Evolutionary conservation across 1,140 invertebrate species (phyloP).

Genomic region (Drosophila lacertosa): DNA sequence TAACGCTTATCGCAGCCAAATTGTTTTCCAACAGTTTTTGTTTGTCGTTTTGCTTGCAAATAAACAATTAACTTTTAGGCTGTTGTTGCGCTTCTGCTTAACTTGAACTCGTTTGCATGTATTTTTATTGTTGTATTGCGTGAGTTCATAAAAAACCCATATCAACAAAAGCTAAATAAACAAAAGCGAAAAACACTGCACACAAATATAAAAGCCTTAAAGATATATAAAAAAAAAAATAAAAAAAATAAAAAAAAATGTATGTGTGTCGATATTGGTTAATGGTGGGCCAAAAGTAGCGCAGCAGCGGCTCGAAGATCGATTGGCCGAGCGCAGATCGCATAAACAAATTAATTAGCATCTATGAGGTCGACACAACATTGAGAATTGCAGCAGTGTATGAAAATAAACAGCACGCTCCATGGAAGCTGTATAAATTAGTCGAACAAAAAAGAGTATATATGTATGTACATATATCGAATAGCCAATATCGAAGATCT

Average conservation of each 20-base stretch:
- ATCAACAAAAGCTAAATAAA: slow-evolving; percentile 31
- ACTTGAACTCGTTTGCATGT: slow-evolving; percentile 48
- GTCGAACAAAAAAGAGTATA: slow-evolving; percentile 18
- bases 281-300: slow-evolving; percentile 54
- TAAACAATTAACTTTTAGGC: slow-evolving; percentile 43
- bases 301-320: slow-evolving; percentile 29
- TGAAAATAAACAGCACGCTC: slow-evolving; percentile 44
- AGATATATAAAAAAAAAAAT: slow-evolving; percentile 19
- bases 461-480: background rate
- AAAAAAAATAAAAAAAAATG: slow-evolving; percentile 15
- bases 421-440: slow-evolving; percentile 26
- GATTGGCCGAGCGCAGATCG: slow-evolving; percentile 39
- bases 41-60: slow-evolving; percentile 16
- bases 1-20: slow-evolving; percentile 20
- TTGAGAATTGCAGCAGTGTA: slow-evolving; percentile 57
- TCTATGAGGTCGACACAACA: slow-evolving; percentile 45
- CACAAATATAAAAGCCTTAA: slow-evolving; percentile 40
- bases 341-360: slow-evolving; percentile 81
- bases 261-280: slow-evolving; percentile 9
- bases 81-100: slow-evolving; percentile 13
- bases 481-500: slow-evolving; percentile 22
- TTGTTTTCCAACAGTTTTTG: slow-evolving; percentile 23
- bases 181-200: slow-evolving; percentile 17
- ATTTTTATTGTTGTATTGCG: slow-evolving; percentile 47
- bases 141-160: slow-evolving; percentile 47